Percentiles rank a stretch among this genome's conserved stretches.
Conservation (phyloP, 1,140 invertebrate genomes). For the Diachasma alloeum region DNA sequence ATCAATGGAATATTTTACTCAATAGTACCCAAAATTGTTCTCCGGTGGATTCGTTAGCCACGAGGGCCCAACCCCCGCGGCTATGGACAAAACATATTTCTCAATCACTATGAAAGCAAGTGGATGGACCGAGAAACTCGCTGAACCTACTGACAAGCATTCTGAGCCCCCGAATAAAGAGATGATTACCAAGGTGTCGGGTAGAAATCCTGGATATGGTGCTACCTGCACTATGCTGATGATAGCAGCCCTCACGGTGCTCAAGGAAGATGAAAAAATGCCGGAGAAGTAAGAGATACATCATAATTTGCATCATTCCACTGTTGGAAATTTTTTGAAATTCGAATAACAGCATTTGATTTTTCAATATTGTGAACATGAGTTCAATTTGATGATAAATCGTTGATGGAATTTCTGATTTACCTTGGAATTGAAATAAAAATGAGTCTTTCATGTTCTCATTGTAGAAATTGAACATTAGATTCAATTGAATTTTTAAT, state of each 20-base stretch:
- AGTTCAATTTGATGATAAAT: too few relatives aligned
- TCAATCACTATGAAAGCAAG: slow-evolving; percentile 75
- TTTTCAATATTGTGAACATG: too few relatives aligned
- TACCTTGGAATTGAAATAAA: too few relatives aligned
- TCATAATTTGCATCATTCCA: too few relatives aligned
- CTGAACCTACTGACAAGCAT: slow-evolving; percentile 71
- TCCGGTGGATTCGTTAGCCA: slow-evolving; percentile 74
- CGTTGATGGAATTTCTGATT: too few relatives aligned
- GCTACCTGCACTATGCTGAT: slow-evolving; percentile 79
- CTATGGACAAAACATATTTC: slow-evolving; percentile 72
- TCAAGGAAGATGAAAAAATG: slow-evolving; percentile 81
- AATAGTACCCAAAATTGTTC: slow-evolving; percentile 78
- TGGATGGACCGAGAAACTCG: slow-evolving; percentile 78
- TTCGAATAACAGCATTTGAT: too few relatives aligned
- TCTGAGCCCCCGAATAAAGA: slow-evolving; percentile 71
- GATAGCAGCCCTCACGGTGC: slow-evolving; percentile 76
- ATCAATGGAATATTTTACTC: too few relatives aligned
- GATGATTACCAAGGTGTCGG: slow-evolving; percentile 72
- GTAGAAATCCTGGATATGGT: slow-evolving; percentile 83
- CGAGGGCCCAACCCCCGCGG: slow-evolving; percentile 73
- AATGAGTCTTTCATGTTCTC: too few relatives aligned
- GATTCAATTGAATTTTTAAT: too few relatives aligned
- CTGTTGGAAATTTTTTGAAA: too few relatives aligned
- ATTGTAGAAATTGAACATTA: too few relatives aligned
- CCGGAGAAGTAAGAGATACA: slow-evolving; percentile 71